Evolutionary conservation across 2,888 invertebrate genomes (phyloP).

Genomic region (Pandemis cinnamomeana): DNA sequence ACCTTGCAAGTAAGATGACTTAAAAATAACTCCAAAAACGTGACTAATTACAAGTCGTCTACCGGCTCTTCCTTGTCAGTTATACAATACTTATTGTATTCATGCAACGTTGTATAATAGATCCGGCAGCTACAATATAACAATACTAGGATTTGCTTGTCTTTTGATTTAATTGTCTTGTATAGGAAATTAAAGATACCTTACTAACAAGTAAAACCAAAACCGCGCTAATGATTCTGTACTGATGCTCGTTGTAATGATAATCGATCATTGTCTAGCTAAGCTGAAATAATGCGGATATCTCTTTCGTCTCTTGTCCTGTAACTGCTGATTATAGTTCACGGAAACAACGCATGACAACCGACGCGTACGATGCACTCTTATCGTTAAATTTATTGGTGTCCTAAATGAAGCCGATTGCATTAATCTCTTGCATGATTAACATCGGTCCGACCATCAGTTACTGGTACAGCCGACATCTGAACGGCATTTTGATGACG

Average conservation of each 20-base stretch:
- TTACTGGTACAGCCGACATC: constrained; percentile 54
- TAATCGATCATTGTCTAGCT: constrained; percentile 3
- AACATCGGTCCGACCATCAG: constrained; percentile 60
- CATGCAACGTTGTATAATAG: constrained; percentile 27
- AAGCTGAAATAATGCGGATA: constrained; percentile 15
- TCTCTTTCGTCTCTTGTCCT: constrained; percentile 5
- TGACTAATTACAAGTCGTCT: constrained; percentile 35
- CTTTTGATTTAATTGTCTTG: background rate
- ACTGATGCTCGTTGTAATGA: background rate
- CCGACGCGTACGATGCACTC: constrained; percentile 24
- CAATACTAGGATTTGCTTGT: background rate
- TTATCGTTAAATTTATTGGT: constrained; percentile 37
- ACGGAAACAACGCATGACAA: constrained; percentile 30
- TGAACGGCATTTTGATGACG: constrained; percentile 74
- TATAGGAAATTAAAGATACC: too few relatives aligned
- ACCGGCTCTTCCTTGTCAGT: constrained; percentile 11
- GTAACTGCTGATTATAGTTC: constrained; percentile 29
- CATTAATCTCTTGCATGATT: constrained; percentile 58
- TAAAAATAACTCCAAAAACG: constrained; percentile 37
- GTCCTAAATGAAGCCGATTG: constrained; percentile 45
- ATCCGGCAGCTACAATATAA: background rate
- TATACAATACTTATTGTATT: constrained; percentile 23
- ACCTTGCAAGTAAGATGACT: constrained; percentile 23
- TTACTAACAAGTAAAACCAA: background rate
- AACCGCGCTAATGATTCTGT: background rate